Percentiles rank a stretch among this genome's conserved stretches.
Evolutionary conservation across 2,888 invertebrate genomes (phyloP).

Genomic region (Ceramica pisi): DNA sequence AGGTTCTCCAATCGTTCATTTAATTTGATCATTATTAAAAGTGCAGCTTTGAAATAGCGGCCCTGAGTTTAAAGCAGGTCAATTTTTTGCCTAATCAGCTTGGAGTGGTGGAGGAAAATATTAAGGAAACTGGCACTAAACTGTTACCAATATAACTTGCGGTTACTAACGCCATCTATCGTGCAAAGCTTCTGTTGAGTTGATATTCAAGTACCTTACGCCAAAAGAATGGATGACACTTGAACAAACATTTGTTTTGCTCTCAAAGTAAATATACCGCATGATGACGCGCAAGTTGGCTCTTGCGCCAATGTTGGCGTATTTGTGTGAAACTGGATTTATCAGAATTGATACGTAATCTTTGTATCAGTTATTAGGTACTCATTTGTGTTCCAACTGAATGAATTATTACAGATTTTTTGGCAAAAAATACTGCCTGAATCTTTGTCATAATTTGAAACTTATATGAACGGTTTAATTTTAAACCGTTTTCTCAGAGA

Average conservation of each 20-base stretch:
- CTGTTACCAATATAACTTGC: background rate
- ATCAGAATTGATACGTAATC: slow-evolving; percentile 6
- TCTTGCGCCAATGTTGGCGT: background rate
- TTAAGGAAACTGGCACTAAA: slow-evolving; percentile 41
- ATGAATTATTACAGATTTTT: background rate
- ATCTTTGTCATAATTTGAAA: background rate
- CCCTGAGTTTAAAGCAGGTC: slow-evolving; percentile 6
- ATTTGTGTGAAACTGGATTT: slow-evolving; percentile 16
- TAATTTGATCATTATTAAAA: slow-evolving; percentile 13
- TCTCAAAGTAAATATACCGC: slow-evolving; percentile 29
- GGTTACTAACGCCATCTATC: slow-evolving; percentile 35
- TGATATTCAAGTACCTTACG: slow-evolving; percentile 24
- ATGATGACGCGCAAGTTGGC: slow-evolving; percentile 12
- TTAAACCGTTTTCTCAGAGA: background rate
- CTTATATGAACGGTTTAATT: background rate
- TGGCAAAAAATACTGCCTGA: background rate
- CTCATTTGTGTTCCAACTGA: background rate
- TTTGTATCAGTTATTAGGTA: background rate
- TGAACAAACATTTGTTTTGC: slow-evolving; percentile 39
- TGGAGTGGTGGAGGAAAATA: slow-evolving; percentile 53
- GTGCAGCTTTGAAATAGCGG: slow-evolving; percentile 17
- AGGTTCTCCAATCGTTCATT: slow-evolving; percentile 41
- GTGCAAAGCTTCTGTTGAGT: background rate
- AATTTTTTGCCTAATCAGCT: slow-evolving; percentile 29
- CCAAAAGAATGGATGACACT: slow-evolving; percentile 45